Evolutionary conservation across 1,140 invertebrate genomes (phyloP), one percentile per base, ranked within the genome.

Genomic region (Drosophila insularis): DNA sequence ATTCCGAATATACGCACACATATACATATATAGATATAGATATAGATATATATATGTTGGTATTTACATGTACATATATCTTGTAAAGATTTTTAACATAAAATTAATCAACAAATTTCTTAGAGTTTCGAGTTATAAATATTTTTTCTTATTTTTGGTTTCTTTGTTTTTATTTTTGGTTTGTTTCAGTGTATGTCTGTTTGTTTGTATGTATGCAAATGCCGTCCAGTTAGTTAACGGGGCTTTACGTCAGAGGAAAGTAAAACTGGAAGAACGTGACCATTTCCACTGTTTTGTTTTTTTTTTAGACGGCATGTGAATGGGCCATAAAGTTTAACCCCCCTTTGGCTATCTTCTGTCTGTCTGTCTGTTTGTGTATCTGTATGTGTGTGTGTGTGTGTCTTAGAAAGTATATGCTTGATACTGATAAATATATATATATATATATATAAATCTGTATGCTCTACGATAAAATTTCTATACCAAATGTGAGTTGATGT

Each of bases 91-190:
- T 74, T 68, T 19, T 62, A 86, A 86, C 82, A 86, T 86, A 86
- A 86, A 87, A 86, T 86, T 86, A 86, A 86, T 87, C 67, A 86
- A 86, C 82, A 86, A 86, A 86, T 86, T 76, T 79, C 65, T 85
- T 81, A 74, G 68, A 85, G 69, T 78, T 81, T 64, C 65, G 67
- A 71, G 67, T 69, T 84, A 70, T 73, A 80, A n/a, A n/a, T n/a
- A n/a, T n/a, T n/a, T n/a, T n/a, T n/a, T n/a, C n/a, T n/a, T 75
- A 68, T 64, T 69, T 68, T 64, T 54, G 54, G 54, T 64, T 70
- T 17, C 11, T 14, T 46, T 2, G 17, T 17, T 6, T 19, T 19
- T 50, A 10, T 21, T 50, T 21, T 19, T 19, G 2, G 1, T 50
- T 50, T 50, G 8, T 50, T 50, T 50, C 43, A 50, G 43, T 50